Base-by-base conservation (phyloP, 2,113 vertebrate species). In the Tauraco erythrolophus region DNA sequence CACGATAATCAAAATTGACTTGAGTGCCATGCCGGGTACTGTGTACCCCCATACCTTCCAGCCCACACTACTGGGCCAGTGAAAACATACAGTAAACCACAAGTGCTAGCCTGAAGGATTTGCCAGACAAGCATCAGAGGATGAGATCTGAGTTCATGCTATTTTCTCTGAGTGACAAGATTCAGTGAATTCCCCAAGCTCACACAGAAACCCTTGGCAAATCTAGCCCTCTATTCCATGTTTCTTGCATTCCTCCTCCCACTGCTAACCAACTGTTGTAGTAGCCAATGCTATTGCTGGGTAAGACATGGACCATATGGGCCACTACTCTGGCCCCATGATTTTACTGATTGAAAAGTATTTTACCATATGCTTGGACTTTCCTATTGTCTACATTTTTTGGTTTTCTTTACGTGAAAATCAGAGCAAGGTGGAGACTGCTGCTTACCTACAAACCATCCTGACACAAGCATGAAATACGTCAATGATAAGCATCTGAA, bases 11-110 rank as follows among this genome's bases (percentile, higher is more conserved):
- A 77, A 45, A 87, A 86, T 9, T 8, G 16, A 51, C 33, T 83
- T 53, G 21, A 31, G 9, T 48, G 21, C 3, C 17, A 7, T 19
- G 14, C 2, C 68, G 69, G 35, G 23, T 28, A 17, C 7, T 51
- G 8, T 2, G 14, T 3, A 22, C 1, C 2, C 14, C 6, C 8
- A 6, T 10, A 48, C 5, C 30, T 48, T 70, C 30, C 35, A 69
- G 2, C 4, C 6, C 13, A 3, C 24, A 33, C 23, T 30, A 19
- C 35, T 48, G 31, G 13, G 8, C 14, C 23, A n/a, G 48, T 11
- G 28, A 31, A 80, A 43, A 65, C 30, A 4, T 24, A 35, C 10
- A 18, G 12, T 19, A 46, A 82, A 28, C 19, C 13, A 22, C 6
- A 53, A 17, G 3, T 37, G 6, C 13, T 54, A 43, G 4, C 35